Percentiles rank a stretch among this genome's conserved stretches.
Evolutionary conservation across 1,140 invertebrate genomes (phyloP).

Genomic region (Drosophila virilis): DNA sequence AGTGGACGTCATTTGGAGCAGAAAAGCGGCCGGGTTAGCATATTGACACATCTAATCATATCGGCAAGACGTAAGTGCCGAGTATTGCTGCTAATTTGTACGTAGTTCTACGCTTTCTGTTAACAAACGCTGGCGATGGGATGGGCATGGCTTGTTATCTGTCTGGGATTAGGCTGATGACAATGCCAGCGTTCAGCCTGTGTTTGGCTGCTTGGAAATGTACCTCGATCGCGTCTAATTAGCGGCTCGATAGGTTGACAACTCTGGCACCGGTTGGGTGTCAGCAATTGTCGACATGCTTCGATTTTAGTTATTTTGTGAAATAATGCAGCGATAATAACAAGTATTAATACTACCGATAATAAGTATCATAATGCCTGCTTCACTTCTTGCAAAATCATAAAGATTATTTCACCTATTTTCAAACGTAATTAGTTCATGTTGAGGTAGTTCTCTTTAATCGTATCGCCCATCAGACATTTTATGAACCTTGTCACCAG

Average conservation of each 20-base stretch:
- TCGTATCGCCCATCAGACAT: slow-evolving; percentile 3
- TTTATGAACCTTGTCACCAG: slow-evolving; percentile 32
- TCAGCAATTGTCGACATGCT: slow-evolving; percentile 23
- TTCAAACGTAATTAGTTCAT: slow-evolving; percentile 61
- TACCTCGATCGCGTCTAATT: slow-evolving; percentile 33
- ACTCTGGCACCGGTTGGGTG: slow-evolving; percentile 19
- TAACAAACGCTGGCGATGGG: slow-evolving; percentile 13
- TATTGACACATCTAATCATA: slow-evolving; percentile 80
- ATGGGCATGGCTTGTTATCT: slow-evolving; percentile 44
- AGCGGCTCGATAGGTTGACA: slow-evolving; percentile 37
- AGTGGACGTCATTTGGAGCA: slow-evolving; percentile 4
- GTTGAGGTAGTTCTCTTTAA: slow-evolving; percentile 68
- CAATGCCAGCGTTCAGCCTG: slow-evolving; percentile 8
- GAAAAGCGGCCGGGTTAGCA: slow-evolving; percentile 43
- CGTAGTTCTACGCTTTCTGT: slow-evolving; percentile 22
- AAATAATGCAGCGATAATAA: slow-evolving; percentile 30
- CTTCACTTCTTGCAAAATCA: slow-evolving; percentile 54
- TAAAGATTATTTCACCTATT: slow-evolving; percentile 63
- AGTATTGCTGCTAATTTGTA: slow-evolving; percentile 63
- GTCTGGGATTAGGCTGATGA: slow-evolving; percentile 46
- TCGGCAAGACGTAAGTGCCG: slow-evolving; percentile 40
- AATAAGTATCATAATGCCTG: not conserved
- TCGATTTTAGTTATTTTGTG: slow-evolving; percentile 37
- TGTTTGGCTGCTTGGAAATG: slow-evolving; percentile 21
- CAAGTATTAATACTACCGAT: not conserved